phyloP scores from a whole-genome alignment of 2,888 invertebrate genomes.

The Drosophila greeni region DNA sequence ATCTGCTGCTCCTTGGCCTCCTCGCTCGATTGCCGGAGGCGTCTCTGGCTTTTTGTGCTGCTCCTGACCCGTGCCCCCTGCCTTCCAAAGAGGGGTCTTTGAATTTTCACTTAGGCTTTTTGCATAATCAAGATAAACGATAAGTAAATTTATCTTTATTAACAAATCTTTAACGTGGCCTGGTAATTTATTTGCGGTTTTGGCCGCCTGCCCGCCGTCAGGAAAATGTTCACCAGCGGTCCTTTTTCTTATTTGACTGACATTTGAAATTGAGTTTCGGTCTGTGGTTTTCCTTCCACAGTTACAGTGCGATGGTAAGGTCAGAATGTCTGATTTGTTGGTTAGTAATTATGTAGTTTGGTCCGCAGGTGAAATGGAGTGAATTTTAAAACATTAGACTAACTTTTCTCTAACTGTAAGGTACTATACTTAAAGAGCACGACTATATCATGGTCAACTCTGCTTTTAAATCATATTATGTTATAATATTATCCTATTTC shows the following conservation, averaged over 20 bases:
- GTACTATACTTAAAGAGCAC: too few species aligned
- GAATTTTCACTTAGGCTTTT: constrained; percentile 72
- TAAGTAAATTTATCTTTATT: constrained; percentile 73
- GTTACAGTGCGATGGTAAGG: constrained; percentile 6
- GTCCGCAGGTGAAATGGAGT: neutral
- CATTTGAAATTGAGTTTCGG: constrained; percentile 54
- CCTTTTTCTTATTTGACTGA: constrained; percentile 48
- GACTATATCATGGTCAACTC: neutral
- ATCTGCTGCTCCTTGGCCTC: constrained; percentile 48
- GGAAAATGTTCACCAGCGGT: constrained; percentile 31
- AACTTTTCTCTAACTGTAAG: too few species aligned
- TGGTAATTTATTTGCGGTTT: constrained; percentile 67
- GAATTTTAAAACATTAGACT: neutral
- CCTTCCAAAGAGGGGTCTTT: constrained; percentile 46
- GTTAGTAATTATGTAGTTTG: constrained; percentile 21
- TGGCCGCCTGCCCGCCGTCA: constrained; percentile 21
- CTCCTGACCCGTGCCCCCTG: neutral
- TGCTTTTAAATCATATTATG: too few species aligned
- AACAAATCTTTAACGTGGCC: constrained; percentile 70
- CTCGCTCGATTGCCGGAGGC: constrained; percentile 23
- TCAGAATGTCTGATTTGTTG: constrained; percentile 18
- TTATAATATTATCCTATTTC: too few species aligned
- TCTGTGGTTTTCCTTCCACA: constrained; percentile 13
- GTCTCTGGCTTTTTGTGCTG: constrained; percentile 41
- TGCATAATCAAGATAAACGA: constrained; percentile 72